Evolutionary conservation across 1,140 invertebrate species (phyloP).

Genomic region (Stratiolaelaps scimitus): DNA sequence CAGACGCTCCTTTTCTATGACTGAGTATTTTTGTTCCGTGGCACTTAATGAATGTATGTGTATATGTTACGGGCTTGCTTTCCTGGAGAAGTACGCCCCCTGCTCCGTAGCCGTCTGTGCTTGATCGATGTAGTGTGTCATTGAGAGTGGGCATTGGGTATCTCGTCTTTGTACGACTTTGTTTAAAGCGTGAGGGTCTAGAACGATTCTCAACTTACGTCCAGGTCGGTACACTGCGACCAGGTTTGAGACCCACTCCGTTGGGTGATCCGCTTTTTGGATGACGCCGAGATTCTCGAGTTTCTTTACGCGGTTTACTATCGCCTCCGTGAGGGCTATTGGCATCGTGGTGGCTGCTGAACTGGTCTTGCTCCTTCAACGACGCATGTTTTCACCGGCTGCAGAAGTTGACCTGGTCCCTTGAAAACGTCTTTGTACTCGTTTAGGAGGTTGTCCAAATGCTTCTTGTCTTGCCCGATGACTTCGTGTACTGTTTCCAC

Average conservation of each 20-base stretch:
- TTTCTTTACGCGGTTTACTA: no score
- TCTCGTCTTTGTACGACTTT: no score
- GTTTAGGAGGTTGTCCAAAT: not conserved
- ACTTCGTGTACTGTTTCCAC: not conserved
- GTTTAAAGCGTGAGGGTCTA: no score
- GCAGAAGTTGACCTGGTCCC: not conserved
- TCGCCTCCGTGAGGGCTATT: no score
- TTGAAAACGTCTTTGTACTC: not conserved
- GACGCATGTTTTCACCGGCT: not conserved
- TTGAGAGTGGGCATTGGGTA: no score
- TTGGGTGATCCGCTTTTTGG: no score
- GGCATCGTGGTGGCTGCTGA: constrained; percentile 1
- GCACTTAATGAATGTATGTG: not conserved
- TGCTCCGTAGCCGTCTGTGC: no score
- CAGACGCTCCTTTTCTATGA: not conserved
- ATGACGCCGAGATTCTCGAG: no score
- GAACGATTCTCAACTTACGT: no score
- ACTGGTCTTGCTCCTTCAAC: not conserved
- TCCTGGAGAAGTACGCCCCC: not conserved
- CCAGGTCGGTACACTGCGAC: no score
- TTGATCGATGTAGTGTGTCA: no score
- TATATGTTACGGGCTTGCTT: not conserved
- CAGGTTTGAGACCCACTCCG: no score
- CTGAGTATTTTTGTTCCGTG: not conserved
- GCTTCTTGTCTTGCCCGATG: not conserved